Conservation (phyloP, 2,888 invertebrate species). For the Heteropelma amictum region DNA sequence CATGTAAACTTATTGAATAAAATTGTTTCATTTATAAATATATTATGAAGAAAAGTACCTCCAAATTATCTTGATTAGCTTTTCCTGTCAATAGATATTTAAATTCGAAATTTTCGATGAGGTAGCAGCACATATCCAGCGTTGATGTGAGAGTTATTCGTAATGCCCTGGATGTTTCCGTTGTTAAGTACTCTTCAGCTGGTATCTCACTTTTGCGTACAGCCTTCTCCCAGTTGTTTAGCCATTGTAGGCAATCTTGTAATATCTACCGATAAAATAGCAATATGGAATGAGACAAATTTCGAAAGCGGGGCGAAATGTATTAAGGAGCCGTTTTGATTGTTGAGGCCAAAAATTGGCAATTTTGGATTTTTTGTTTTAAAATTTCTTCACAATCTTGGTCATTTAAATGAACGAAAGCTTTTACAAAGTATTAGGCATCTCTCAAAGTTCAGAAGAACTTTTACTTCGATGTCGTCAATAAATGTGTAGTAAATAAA, state of each 20-base stretch:
- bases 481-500: too few relatives aligned
- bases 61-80: background rate
- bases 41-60: background rate
- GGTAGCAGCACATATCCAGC: background rate
- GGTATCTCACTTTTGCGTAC: background rate
- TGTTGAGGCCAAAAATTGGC: too few relatives aligned
- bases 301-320: too few relatives aligned
- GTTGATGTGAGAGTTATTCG: background rate
- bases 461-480: too few relatives aligned
- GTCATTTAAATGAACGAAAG: too few relatives aligned
- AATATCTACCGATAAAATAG: background rate
- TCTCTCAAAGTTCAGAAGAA: too few relatives aligned
- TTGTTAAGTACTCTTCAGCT: background rate
- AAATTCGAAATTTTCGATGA: background rate
- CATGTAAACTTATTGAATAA: background rate
- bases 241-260: background rate
- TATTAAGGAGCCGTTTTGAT: too few relatives aligned
- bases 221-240: background rate
- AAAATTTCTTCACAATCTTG: too few relatives aligned
- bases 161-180: background rate
- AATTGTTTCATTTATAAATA: background rate
- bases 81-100: background rate
- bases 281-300: too few relatives aligned
- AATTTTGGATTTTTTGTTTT: too few relatives aligned
- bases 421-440: too few relatives aligned